A percentile compares a stretch with the other conserved stretches of the same genome.
Conservation (phyloP, 2,888 invertebrate genomes). For the Prenolepis imparis region DNA sequence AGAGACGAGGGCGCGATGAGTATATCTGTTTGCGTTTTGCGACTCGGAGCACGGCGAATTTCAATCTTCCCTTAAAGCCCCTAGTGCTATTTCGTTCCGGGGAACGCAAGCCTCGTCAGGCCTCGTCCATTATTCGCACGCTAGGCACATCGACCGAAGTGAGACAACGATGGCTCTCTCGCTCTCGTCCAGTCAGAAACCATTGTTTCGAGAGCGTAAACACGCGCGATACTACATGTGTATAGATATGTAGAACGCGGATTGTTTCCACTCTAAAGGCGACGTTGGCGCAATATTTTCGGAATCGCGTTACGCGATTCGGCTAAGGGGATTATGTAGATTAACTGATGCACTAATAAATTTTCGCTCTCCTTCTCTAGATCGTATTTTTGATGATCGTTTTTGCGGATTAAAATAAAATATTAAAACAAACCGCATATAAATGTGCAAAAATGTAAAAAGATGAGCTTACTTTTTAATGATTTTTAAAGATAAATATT, state of each 20-base stretch:
- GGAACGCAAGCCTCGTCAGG: neutral
- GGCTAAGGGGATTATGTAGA: constrained; percentile 34
- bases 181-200: constrained; percentile 23
- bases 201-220: constrained; percentile 33
- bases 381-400: neutral
- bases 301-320: constrained; percentile 32
- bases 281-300: constrained; percentile 37
- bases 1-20: constrained; percentile 17
- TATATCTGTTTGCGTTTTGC: constrained; percentile 20
- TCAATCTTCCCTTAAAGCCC: constrained; percentile 21
- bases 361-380: neutral
- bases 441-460: neutral
- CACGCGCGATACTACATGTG: neutral
- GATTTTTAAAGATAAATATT: neutral
- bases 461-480: neutral
- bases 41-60: constrained; percentile 28
- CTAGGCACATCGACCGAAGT: constrained; percentile 43
- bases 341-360: constrained; percentile 45
- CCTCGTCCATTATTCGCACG: constrained; percentile 32
- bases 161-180: constrained; percentile 44
- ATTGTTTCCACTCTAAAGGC: constrained; percentile 16
- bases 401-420: constrained; percentile 19
- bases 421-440: neutral
- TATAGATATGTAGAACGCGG: constrained; percentile 12
- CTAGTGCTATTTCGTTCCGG: constrained; percentile 17